Evolutionary conservation across 2,888 invertebrate species (phyloP).

Genomic region (Strigamia transsilvanica): DNA sequence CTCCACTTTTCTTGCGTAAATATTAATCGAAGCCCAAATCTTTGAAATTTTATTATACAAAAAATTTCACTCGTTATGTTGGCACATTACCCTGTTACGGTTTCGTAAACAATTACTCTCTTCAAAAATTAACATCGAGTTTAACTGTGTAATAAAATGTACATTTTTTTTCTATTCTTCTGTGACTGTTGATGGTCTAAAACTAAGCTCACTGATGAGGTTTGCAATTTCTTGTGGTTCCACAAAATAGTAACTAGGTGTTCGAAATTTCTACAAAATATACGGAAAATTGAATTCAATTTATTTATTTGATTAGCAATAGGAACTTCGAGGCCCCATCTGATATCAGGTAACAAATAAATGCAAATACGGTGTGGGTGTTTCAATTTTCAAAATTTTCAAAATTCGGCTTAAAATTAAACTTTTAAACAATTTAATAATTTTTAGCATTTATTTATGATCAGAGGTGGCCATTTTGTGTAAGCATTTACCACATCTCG

Average conservation of each 20-base stretch:
- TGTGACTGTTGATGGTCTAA: background rate
- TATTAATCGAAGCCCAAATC: slow-evolving; percentile 10
- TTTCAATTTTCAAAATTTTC: too few relatives aligned
- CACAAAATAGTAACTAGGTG: slow-evolving; percentile 91
- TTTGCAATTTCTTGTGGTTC: slow-evolving; percentile 82
- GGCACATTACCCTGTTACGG: slow-evolving; percentile 10
- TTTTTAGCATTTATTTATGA: too few relatives aligned
- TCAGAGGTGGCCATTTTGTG: background rate
- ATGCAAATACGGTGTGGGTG: too few relatives aligned
- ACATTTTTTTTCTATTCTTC: background rate
- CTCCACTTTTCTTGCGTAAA: background rate
- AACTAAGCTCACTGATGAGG: background rate
- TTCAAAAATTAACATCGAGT: background rate
- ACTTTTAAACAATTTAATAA: too few relatives aligned
- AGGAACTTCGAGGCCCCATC: too few relatives aligned
- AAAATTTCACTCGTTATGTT: background rate
- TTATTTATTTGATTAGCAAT: too few relatives aligned
- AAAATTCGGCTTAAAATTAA: too few relatives aligned
- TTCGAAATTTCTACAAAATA: slow-evolving; percentile 75
- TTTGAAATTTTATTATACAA: background rate
- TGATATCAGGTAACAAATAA: too few relatives aligned
- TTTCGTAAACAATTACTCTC: background rate
- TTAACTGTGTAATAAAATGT: background rate
- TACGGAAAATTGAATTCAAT: background rate
- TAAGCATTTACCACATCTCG: slow-evolving; percentile 75